Evolutionary conservation across 2,113 vertebrate genomes (phyloP).

Genomic region (Takifugu bimaculatus): DNA sequence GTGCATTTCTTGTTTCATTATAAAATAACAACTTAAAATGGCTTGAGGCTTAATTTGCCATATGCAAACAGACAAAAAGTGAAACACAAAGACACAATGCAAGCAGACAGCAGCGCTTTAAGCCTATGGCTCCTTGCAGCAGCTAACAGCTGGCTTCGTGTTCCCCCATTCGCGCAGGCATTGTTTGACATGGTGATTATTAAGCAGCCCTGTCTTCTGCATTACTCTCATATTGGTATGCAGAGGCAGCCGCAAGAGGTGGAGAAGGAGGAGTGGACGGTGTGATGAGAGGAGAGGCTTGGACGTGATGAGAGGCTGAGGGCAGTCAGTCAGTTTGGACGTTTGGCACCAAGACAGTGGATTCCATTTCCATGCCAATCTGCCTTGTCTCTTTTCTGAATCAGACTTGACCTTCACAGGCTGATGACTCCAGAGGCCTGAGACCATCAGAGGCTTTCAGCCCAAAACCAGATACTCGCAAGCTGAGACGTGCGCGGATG

Average conservation of each 20-base stretch:
- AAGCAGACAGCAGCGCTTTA: conserved; percentile 42
- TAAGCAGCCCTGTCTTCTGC: conserved; percentile 29
- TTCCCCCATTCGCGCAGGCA: conserved; percentile 52
- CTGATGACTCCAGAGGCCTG: conserved; percentile 67
- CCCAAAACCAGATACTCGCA: conserved; percentile 55
- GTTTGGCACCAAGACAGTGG: conserved; percentile 71
- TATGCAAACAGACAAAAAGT: conserved; percentile 23
- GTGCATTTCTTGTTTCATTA: conserved; percentile 61
- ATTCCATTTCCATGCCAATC: conserved; percentile 78
- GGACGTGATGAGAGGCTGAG: conserved; percentile 72
- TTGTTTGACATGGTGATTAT: conserved; percentile 66
- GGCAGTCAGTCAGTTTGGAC: conserved; percentile 70
- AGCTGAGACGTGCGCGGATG: conserved; percentile 19
- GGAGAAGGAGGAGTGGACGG: conserved; percentile 49
- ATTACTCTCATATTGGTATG: conserved; percentile 63
- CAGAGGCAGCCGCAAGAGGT: conserved; percentile 32
- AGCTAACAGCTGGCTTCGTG: conserved; percentile 65
- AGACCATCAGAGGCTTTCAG: conserved; percentile 57
- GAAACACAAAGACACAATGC: conserved; percentile 2
- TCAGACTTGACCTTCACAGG: conserved; percentile 76
- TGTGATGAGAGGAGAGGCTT: conserved; percentile 62
- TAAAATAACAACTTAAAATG: conserved; percentile 48
- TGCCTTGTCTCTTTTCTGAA: conserved; percentile 70
- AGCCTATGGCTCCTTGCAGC: conserved; percentile 60
- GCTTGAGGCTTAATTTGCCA: conserved; percentile 55